These are phyloP conservation scores for Sphyrna mokarran DNA, from an alignment of 2,113 vertebrate species.

Conservation along the genomic window DNA sequence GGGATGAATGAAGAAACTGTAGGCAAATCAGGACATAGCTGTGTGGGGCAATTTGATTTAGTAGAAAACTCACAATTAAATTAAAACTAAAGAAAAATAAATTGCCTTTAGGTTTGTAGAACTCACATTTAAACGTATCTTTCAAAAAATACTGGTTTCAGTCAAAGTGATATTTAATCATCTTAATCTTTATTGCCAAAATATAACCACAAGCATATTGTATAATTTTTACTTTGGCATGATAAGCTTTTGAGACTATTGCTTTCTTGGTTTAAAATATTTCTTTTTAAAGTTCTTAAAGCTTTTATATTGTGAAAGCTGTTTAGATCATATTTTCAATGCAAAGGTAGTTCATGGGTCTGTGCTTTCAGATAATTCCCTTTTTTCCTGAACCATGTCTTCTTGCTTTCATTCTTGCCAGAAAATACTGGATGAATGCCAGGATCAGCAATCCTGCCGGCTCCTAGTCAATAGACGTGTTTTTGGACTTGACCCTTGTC, in stretches of 20 bases:
- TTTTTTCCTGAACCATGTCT: slow-evolving; percentile 32
- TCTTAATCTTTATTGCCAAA: slow-evolving; percentile 10
- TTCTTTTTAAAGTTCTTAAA: neutral
- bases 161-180: neutral
- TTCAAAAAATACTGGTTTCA: neutral
- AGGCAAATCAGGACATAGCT: neutral
- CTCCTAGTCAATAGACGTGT: slow-evolving; percentile 83
- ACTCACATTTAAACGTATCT: neutral
- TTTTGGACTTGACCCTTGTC: slow-evolving; percentile 88
- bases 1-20: neutral
- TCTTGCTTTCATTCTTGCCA: slow-evolving; percentile 44
- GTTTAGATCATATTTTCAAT: neutral
- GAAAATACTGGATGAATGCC: slow-evolving; percentile 94
- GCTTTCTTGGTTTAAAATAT: neutral
- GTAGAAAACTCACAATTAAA: neutral
- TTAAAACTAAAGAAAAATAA: neutral
- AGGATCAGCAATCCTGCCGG: slow-evolving; percentile 81
- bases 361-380: neutral
- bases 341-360: neutral
- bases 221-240: neutral
- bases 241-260: neutral
- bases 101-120: neutral
- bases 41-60: neutral
- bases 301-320: neutral
- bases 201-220: neutral